phyloP scores from a whole-genome alignment of 2,888 invertebrate species.

The Lepidocyrtoides sp. region DNA sequence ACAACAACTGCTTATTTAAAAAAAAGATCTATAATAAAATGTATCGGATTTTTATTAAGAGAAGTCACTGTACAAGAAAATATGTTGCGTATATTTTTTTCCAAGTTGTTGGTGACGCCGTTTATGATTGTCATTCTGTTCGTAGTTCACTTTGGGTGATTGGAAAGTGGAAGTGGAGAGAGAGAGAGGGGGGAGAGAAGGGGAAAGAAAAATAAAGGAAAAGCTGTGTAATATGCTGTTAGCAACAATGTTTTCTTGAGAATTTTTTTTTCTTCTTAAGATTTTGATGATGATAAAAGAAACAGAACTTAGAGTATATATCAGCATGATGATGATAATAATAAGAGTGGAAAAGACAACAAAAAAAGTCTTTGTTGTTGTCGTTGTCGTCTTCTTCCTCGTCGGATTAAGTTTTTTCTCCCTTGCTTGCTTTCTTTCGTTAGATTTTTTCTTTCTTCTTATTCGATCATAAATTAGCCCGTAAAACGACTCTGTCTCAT shows the following conservation, averaged over 20 bases:
- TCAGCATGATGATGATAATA: constrained; percentile 1
- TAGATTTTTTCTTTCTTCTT: constrained; percentile 19
- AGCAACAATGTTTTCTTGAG: neutral
- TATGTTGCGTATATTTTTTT: neutral
- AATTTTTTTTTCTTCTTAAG: no score
- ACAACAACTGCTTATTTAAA: constrained; percentile 5
- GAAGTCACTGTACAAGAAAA: neutral
- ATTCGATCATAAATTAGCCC: constrained; percentile 74
- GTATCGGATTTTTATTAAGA: constrained; percentile 64
- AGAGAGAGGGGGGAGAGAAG: no score
- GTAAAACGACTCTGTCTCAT: constrained; percentile 67
- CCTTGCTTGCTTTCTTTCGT: neutral
- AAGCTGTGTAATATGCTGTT: no score
- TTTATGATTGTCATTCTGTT: neutral
- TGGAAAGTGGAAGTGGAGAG: neutral
- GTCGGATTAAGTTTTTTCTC: constrained; percentile 67
- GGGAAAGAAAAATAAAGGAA: no score
- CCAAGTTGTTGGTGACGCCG: neutral
- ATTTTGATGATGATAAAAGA: neutral
- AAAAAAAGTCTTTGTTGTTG: constrained; percentile 16
- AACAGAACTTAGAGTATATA: no score
- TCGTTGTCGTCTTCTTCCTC: neutral
- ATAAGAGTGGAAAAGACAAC: constrained; percentile 33
- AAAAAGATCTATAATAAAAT: constrained; percentile 3
- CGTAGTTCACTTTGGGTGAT: neutral